These are phyloP conservation scores for Drosophila subobscura DNA, from an alignment of 1,140 invertebrate species.

Conservation along the genomic window DNA sequence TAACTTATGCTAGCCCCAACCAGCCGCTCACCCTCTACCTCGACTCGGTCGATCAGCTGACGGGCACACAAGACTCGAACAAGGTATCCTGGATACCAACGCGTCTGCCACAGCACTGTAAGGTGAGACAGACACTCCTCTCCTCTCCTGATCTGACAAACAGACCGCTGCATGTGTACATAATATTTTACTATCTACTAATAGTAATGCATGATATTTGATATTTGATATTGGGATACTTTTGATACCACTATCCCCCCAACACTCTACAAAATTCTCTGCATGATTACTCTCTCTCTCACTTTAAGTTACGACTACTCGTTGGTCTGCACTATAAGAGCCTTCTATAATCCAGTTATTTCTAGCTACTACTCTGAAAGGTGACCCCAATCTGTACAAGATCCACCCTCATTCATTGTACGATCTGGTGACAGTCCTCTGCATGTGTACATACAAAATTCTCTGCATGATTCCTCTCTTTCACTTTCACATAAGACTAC, in stretches of 20 bases:
- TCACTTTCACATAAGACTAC: too few species aligned
- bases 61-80: constrained; percentile 96
- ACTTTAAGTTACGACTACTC: neutral
- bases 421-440: too few species aligned
- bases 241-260: neutral
- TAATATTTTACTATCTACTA: neutral
- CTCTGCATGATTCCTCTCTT: too few species aligned
- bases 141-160: neutral
- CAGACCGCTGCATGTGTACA: neutral
- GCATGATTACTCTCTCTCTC: constrained; percentile 30
- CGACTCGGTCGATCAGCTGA: constrained; percentile 97
- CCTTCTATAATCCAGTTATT: too few species aligned
- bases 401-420: too few species aligned
- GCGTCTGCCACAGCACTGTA: constrained; percentile 93
- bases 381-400: neutral
- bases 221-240: neutral
- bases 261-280: constrained; percentile 35
- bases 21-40: constrained; percentile 94
- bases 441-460: too few species aligned
- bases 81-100: constrained; percentile 98
- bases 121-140: constrained; percentile 85
- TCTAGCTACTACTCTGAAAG: neutral
- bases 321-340: neutral
- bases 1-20: constrained; percentile 91
- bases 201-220: constrained; percentile 20